Conservation (phyloP, 2,113 vertebrate species). For the Neoarius graeffei region DNA sequence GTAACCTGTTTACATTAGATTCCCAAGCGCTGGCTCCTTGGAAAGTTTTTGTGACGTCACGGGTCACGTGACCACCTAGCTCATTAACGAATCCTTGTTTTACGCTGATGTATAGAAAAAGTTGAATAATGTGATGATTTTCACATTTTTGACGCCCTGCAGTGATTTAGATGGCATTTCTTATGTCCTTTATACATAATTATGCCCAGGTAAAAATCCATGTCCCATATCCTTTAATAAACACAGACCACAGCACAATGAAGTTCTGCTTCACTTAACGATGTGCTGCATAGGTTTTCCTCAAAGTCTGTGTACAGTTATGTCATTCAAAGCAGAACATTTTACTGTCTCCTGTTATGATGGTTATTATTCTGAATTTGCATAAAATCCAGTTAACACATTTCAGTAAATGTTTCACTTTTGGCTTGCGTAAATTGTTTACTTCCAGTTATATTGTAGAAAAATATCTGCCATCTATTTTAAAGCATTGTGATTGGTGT, state of each 20-base stretch:
- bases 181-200: too few relatives aligned
- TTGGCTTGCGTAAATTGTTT: neutral
- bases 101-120: too few relatives aligned
- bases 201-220: too few relatives aligned
- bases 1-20: too few relatives aligned
- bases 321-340: neutral
- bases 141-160: too few relatives aligned
- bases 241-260: neutral
- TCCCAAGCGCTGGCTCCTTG: too few relatives aligned
- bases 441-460: neutral
- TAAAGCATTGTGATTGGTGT: neutral
- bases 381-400: neutral
- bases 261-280: neutral
- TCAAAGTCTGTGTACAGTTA: neutral
- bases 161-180: too few relatives aligned
- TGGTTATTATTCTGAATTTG: neutral
- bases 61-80: too few relatives aligned
- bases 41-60: too few relatives aligned
- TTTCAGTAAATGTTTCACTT: neutral
- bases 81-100: too few relatives aligned
- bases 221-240: too few relatives aligned
- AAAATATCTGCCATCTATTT: neutral
- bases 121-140: too few relatives aligned
- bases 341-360: neutral
- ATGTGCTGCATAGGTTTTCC: neutral